Evolutionary conservation across 2,888 invertebrate genomes (phyloP).

Genomic region (Orchesella flavescens): DNA sequence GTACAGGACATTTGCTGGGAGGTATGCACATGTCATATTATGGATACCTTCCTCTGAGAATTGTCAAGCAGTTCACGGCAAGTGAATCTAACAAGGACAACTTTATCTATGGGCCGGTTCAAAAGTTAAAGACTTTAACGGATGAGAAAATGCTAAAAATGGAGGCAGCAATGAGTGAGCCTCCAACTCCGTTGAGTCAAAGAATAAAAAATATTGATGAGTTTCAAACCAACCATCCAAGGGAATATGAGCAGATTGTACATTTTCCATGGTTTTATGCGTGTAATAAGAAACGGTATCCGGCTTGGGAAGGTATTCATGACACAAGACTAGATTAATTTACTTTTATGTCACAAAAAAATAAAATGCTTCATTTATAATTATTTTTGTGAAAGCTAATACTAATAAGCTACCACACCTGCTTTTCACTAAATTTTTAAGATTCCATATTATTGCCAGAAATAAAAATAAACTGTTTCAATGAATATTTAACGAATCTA

Average conservation of each 20-base stretch:
- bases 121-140: too few relatives aligned
- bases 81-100: not conserved
- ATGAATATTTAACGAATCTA: too few relatives aligned
- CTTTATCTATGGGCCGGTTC: too few relatives aligned
- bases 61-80: slow-evolving; percentile 27
- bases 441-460: too few relatives aligned
- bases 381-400: too few relatives aligned
- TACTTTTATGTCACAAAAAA: too few relatives aligned
- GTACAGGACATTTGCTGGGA: slow-evolving; percentile 15
- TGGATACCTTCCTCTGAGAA: slow-evolving; percentile 30
- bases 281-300: slow-evolving; percentile 50
- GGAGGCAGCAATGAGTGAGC: not conserved
- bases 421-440: too few relatives aligned
- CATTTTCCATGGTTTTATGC: slow-evolving; percentile 53
- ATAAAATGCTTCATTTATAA: too few relatives aligned
- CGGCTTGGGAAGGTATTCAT: slow-evolving; percentile 24
- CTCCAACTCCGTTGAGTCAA: not conserved
- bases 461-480: too few relatives aligned
- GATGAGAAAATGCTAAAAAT: too few relatives aligned
- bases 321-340: slow-evolving; percentile 13
- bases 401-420: too few relatives aligned
- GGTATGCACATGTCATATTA: slow-evolving; percentile 54
- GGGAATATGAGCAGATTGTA: slow-evolving; percentile 6
- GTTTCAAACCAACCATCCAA: not conserved
- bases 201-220: not conserved